Conservation (phyloP, 2,888 invertebrate species). For the Toxonevra muliebris region DNA sequence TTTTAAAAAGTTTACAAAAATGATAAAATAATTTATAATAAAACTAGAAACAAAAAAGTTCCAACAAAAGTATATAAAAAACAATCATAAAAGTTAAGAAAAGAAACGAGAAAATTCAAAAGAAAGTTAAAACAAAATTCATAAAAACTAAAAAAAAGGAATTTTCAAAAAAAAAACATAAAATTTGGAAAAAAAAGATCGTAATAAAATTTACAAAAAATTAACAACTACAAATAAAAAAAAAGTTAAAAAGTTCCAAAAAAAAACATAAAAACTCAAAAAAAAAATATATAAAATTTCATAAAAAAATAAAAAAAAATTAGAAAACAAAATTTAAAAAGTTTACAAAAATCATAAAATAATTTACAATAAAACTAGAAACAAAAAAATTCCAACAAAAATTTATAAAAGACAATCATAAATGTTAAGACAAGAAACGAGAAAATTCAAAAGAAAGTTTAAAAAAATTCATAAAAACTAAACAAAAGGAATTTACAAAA, state of each 20-base stretch:
- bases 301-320: background rate
- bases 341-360: too few species aligned
- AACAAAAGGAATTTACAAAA: too few species aligned
- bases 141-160: slow-evolving; percentile 13
- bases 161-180: background rate
- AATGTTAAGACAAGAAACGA: too few species aligned
- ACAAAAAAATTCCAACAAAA: too few species aligned
- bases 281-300: background rate
- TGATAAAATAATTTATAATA: too few species aligned
- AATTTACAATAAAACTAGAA: too few species aligned
- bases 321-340: background rate
- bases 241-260: slow-evolving; percentile 15
- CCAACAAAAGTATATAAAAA: slow-evolving; percentile 8
- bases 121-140: slow-evolving; percentile 8
- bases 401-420: too few species aligned
- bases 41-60: too few species aligned
- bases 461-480: too few species aligned
- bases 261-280: slow-evolving; percentile 19
- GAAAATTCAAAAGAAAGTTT: too few species aligned
- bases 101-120: slow-evolving; percentile 4
- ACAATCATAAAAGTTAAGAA: slow-evolving; percentile 6
- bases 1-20: too few species aligned
- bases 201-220: slow-evolving; percentile 6
- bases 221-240: slow-evolving; percentile 21
- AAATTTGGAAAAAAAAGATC: background rate